Percentiles rank a stretch among this genome's conserved stretches.
phyloP scores from a whole-genome alignment of 2,113 vertebrate genomes.

The Phrynosoma platyrhinos region DNA sequence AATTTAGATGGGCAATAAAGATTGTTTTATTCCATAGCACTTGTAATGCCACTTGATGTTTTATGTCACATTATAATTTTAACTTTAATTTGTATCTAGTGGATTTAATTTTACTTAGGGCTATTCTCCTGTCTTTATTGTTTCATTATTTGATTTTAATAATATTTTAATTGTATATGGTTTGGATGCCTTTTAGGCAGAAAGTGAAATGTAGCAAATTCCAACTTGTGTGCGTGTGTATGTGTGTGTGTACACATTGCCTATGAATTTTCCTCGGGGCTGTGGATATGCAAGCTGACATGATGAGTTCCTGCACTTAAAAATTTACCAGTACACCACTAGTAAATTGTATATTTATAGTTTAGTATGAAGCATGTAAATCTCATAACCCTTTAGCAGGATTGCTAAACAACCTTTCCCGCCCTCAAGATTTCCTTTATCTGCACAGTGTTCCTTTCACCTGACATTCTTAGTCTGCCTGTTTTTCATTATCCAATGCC shows the following conservation, averaged over 20 bases:
- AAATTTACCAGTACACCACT: background rate
- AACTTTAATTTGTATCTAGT: background rate
- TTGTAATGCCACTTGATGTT: background rate
- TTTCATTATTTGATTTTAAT: background rate
- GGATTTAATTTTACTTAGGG: background rate
- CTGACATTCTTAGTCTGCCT: constrained; percentile 66
- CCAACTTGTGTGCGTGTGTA: background rate
- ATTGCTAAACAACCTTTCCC: constrained; percentile 60
- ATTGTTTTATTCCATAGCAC: background rate
- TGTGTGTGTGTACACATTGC: background rate
- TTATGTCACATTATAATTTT: background rate
- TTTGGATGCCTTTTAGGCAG: background rate
- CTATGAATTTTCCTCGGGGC: background rate
- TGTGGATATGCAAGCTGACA: background rate
- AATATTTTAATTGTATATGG: background rate
- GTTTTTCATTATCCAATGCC: constrained; percentile 58
- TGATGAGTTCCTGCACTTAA: background rate
- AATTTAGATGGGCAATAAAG: background rate
- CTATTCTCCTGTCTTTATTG: background rate
- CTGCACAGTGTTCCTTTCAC: constrained; percentile 46
- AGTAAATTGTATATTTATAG: constrained; percentile 20
- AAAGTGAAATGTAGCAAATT: background rate
- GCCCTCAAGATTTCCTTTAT: constrained; percentile 31
- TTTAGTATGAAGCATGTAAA: constrained; percentile 40
- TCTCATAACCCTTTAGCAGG: constrained; percentile 37